phyloP scores from a whole-genome alignment of 2,888 invertebrate genomes.

The Papilio demoleus region DNA sequence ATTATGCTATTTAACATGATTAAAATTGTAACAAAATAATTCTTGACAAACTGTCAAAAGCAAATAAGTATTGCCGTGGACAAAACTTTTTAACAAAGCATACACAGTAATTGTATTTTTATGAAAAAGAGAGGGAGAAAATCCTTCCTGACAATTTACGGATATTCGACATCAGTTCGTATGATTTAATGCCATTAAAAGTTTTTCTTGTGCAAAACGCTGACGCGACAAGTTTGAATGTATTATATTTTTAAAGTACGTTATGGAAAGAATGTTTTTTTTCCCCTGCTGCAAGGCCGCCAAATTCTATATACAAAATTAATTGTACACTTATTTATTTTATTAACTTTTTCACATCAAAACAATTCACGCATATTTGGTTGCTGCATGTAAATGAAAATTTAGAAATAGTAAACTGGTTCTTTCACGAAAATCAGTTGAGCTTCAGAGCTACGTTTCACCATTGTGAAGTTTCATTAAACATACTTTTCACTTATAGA shows the following conservation, averaged over 20 bases:
- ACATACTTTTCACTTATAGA: neutral
- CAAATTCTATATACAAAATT: neutral
- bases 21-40: neutral
- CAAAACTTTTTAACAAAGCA: slow-evolving; percentile 8
- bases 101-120: slow-evolving; percentile 1
- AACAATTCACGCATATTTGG: too few species aligned
- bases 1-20: neutral
- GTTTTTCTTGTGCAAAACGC: neutral
- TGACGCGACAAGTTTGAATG: neutral
- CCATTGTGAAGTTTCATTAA: neutral
- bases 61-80: neutral
- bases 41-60: neutral
- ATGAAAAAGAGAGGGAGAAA: neutral
- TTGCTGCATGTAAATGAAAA: neutral
- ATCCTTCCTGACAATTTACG: neutral
- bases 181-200: slow-evolving; percentile 7
- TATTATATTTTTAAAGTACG: neutral
- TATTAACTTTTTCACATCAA: too few species aligned
- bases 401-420: neutral
- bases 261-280: neutral
- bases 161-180: neutral
- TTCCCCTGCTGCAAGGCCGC: too few species aligned
- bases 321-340: neutral
- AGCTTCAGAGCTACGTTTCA: too few species aligned
- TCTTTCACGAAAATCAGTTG: neutral